phyloP scores from a whole-genome alignment of 1,140 invertebrate genomes.

The Heterodera carotae region DNA sequence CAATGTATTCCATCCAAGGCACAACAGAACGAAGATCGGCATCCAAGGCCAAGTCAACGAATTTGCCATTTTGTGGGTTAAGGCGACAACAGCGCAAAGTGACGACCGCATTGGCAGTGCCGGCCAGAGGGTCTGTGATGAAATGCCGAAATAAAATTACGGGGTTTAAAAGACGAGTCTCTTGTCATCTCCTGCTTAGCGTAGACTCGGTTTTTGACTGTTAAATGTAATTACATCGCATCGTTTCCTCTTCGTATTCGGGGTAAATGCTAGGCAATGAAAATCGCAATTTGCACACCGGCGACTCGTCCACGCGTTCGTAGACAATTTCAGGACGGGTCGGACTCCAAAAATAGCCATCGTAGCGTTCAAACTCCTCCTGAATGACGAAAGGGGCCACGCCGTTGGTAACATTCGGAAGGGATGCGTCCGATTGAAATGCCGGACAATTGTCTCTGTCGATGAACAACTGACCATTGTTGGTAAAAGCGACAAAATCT shows the following conservation, averaged over 20 bases:
- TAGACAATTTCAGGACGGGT: conserved; percentile 42
- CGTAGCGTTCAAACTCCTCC: conserved; percentile 53
- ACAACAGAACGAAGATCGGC: conserved; percentile 34
- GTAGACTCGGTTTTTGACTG: no score
- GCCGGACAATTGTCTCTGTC: conserved; percentile 28
- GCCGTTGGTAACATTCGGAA: conserved; percentile 42
- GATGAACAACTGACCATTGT: conserved; percentile 45
- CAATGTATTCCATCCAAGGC: conserved; percentile 50
- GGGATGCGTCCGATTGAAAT: conserved; percentile 36
- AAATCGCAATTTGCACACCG: conserved; percentile 36
- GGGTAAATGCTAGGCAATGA: conserved; percentile 34
- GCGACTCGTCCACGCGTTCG: conserved; percentile 50
- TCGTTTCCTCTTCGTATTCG: conserved; percentile 17
- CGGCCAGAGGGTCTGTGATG: conserved; percentile 32
- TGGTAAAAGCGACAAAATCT: conserved; percentile 49
- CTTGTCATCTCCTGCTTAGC: no score
- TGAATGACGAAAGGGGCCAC: conserved; percentile 49
- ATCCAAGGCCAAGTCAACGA: conserved; percentile 35
- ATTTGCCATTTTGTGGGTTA: conserved; percentile 18
- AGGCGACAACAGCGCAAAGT: conserved; percentile 39
- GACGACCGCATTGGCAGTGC: conserved; percentile 41
- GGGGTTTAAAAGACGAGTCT: no score
- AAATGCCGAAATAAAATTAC: background rate
- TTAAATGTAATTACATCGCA: conserved; percentile 29
- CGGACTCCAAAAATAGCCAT: conserved; percentile 56